Evolutionary conservation across 2,888 invertebrate species (phyloP).

Genomic region (Tholera decimalis): DNA sequence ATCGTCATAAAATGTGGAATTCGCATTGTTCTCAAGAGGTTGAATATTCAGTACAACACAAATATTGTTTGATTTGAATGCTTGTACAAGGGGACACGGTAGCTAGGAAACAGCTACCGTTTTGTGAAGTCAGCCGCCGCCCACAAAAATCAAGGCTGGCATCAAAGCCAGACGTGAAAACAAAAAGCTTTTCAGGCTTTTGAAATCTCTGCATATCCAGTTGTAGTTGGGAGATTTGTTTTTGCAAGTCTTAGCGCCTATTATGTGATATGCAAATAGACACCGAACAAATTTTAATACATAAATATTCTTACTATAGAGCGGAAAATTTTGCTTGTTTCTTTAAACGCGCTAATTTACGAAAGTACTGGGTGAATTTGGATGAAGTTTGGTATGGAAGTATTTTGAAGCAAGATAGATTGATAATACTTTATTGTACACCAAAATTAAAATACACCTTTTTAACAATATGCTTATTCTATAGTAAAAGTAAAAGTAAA

Average conservation of each 20-base stretch:
- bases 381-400: no score
- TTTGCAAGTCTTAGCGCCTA: not conserved
- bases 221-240: not conserved
- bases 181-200: slow-evolving; percentile 9
- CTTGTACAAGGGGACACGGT: not conserved
- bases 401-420: no score
- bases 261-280: no score
- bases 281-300: no score
- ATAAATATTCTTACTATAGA: no score
- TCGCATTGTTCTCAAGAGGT: slow-evolving; percentile 13
- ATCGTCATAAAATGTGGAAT: slow-evolving; percentile 13
- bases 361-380: no score
- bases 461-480: no score
- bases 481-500: no score
- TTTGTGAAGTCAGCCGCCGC: not conserved
- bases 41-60: slow-evolving; percentile 4
- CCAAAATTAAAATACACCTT: no score
- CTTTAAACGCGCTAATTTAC: no score
- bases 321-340: no score
- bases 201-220: slow-evolving; percentile 5
- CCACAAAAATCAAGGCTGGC: not conserved
- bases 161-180: slow-evolving; percentile 3
- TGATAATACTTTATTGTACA: no score
- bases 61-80: not conserved
- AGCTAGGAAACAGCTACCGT: not conserved